A percentile compares a stretch with the other conserved stretches of the same genome.
These are phyloP conservation scores for Tinea semifulvella DNA, from an alignment of 2,888 invertebrate genomes.

Conservation along the genomic window DNA sequence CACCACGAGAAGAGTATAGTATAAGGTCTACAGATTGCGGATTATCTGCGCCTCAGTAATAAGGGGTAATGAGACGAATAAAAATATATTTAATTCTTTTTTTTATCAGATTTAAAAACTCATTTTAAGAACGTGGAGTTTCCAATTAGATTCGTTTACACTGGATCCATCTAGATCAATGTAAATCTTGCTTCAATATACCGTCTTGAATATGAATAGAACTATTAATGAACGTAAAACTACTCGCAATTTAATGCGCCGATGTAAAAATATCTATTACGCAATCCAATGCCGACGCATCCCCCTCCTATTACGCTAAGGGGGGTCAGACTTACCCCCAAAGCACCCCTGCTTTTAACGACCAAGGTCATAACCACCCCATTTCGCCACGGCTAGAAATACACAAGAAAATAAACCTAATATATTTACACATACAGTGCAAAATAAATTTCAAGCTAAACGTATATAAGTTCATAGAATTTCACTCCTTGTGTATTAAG, in stretches of 20 bases:
- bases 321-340: conserved; percentile 22
- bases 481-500: not conserved
- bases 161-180: too few relatives aligned
- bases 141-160: too few relatives aligned
- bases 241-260: not conserved
- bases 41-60: too few relatives aligned
- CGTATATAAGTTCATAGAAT: not conserved
- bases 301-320: conserved; percentile 28
- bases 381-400: not conserved
- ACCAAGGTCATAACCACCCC: conserved; percentile 41
- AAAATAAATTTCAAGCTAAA: not conserved
- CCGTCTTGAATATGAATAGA: too few relatives aligned
- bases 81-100: too few relatives aligned
- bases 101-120: too few relatives aligned
- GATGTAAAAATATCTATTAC: conserved; percentile 52
- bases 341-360: conserved; percentile 38
- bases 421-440: not conserved
- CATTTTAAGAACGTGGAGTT: too few relatives aligned
- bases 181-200: too few relatives aligned
- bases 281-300: conserved; percentile 42
- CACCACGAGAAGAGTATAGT: too few relatives aligned
- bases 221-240: too few relatives aligned
- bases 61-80: too few relatives aligned
- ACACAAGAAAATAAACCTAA: not conserved
- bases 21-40: too few relatives aligned